phyloP scores from a whole-genome alignment of 2,888 invertebrate genomes.

The Tetanocera ferruginea region DNA sequence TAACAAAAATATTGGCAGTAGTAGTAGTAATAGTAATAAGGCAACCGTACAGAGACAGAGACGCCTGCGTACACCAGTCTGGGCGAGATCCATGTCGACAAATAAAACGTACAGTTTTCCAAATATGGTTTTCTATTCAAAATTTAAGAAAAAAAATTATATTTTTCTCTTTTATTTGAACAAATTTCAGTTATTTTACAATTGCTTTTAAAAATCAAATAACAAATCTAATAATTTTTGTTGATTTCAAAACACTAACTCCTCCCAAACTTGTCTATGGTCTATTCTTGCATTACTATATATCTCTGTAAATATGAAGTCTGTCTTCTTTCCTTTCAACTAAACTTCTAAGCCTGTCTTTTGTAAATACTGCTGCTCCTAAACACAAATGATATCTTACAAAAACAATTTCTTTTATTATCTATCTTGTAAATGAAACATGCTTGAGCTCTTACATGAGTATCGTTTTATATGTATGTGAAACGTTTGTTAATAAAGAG shows the following conservation, averaged over 20 bases:
- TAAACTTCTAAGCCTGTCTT: conserved; percentile 39
- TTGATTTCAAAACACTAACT: conserved; percentile 6
- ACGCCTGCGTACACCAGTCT: conserved; percentile 84
- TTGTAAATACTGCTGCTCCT: not conserved
- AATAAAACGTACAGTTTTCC: conserved; percentile 70
- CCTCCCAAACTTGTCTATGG: not conserved
- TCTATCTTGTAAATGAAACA: not conserved
- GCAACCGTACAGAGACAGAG: conserved; percentile 77
- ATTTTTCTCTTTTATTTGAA: conserved; percentile 16
- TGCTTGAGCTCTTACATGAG: not conserved
- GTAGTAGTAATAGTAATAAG: conserved; percentile 69
- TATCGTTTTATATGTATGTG: no score
- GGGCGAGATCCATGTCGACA: conserved; percentile 81
- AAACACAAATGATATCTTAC: not conserved
- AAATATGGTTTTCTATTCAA: conserved; percentile 36
- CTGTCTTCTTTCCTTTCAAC: not conserved
- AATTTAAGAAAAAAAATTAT: not conserved
- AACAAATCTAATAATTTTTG: conserved; percentile 6
- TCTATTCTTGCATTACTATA: not conserved
- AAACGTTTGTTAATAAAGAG: no score
- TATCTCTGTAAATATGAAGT: not conserved
- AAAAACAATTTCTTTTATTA: not conserved
- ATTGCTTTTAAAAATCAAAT: conserved; percentile 23
- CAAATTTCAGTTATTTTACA: conserved; percentile 1
- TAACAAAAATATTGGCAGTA: conserved; percentile 56